Percentiles rank a stretch among this genome's conserved stretches.
These are phyloP conservation scores for Hydrochoerus hydrochaeris DNA, from an alignment of 2,113 vertebrate genomes.

Conservation along the genomic window DNA sequence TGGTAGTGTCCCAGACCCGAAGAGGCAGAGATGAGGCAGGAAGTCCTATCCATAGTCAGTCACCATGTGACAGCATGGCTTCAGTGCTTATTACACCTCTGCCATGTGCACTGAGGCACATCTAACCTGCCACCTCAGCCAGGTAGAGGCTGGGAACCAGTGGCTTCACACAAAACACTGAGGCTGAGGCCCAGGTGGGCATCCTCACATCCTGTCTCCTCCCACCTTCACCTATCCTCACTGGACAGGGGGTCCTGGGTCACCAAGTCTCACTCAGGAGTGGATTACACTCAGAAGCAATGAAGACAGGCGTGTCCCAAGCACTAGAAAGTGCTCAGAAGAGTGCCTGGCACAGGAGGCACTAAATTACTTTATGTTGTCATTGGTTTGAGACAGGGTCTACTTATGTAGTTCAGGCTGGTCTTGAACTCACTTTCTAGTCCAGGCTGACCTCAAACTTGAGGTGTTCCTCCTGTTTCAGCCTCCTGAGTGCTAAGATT, in stretches of 20 bases:
- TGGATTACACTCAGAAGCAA: background rate
- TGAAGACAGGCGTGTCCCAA: background rate
- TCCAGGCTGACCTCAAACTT: too few species aligned
- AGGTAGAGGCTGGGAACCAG: background rate
- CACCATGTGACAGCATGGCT: background rate
- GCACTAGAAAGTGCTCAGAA: background rate
- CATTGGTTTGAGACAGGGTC: background rate
- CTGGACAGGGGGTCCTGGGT: background rate
- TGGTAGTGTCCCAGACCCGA: fast-evolving
- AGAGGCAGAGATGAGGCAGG: background rate
- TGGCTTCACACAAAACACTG: background rate
- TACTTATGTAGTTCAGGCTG: background rate
- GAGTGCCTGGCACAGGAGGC: background rate
- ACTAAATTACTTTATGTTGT: background rate
- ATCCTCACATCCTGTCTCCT: background rate
- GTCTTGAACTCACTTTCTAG: background rate
- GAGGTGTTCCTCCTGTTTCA: background rate
- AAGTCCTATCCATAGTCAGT: background rate
- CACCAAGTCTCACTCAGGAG: background rate
- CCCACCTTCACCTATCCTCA: background rate
- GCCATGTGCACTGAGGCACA: background rate
- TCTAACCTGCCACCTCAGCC: background rate
- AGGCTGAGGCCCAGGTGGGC: background rate
- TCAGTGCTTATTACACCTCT: background rate
- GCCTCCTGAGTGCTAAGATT: background rate